phyloP scores from a whole-genome alignment of 2,888 invertebrate species.

The Troides aeacus region DNA sequence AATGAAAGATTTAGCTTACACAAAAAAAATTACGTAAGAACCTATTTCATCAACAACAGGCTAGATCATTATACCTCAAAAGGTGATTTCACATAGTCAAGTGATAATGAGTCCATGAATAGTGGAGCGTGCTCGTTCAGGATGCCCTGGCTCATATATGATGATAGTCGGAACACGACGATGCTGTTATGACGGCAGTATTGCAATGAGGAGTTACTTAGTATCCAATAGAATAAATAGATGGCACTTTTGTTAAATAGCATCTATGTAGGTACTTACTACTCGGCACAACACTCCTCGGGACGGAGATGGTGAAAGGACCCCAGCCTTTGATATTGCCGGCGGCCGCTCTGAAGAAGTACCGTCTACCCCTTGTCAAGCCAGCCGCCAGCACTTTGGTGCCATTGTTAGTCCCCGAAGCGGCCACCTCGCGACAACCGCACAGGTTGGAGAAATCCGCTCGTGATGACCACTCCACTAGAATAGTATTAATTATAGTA shows the following conservation, averaged over 20 bases:
- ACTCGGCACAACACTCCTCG: constrained; percentile 92
- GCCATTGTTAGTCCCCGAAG: constrained; percentile 58
- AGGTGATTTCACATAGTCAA: too few relatives aligned
- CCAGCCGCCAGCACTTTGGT: constrained; percentile 80
- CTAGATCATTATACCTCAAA: too few relatives aligned
- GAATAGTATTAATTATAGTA: neutral
- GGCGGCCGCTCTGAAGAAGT: constrained; percentile 94
- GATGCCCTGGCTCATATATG: neutral
- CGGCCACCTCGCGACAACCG: constrained; percentile 86
- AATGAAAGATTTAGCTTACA: too few relatives aligned
- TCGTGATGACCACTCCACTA: constrained; percentile 96
- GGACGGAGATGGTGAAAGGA: constrained; percentile 86
- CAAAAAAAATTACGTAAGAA: too few relatives aligned
- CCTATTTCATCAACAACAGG: too few relatives aligned
- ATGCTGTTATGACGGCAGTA: neutral
- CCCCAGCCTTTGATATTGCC: constrained; percentile 97
- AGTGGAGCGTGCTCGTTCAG: neutral
- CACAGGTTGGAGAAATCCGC: constrained; percentile 90
- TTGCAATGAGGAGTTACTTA: too few relatives aligned
- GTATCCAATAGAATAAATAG: too few relatives aligned
- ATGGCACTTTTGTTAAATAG: too few relatives aligned
- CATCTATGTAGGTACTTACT: constrained; percentile 81
- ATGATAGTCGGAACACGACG: neutral
- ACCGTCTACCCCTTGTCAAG: constrained; percentile 90
- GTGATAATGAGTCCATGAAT: neutral